Base-by-base conservation (phyloP, 1,140 invertebrate genomes). In the Luehdorfia chinensis region DNA sequence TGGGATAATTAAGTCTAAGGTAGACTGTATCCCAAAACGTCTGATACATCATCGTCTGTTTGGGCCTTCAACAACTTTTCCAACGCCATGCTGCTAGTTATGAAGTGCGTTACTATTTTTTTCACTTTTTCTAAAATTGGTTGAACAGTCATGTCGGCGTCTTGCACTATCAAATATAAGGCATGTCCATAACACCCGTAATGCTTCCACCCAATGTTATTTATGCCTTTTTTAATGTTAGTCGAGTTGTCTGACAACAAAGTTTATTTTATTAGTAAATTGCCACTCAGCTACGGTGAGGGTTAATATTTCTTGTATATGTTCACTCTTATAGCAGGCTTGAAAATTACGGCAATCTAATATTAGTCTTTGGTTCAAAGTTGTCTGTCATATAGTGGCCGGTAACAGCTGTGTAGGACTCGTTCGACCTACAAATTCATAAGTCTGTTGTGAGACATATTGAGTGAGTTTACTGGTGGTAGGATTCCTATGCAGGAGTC, bases 41-140 rank as follows among this genome's bases (percentile, higher is more conserved):
- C n/a, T n/a, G n/a, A n/a, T 1, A 43, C 12, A 11, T 44, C 6
- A n/a, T 55, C 57, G 2, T 46, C 11, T 12, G 19, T n/a, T 51
- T 60, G 52, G 1, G 33, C 30, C 21, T 55, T 49, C 33, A 51
- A 28, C 28, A 59, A 16, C 59, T 59, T 62, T 48, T 57, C 39
- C 11, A 34, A 50, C 2, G 60, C 52, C 18, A 13, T n/a, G 18
- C 5, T 53, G 47, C 58, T 73, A 39, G 44, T 61, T 55, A 54
- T 60, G 47, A 71, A 68, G 50, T 57, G 44, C 7, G 32, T 9
- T 1, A 63, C 64, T 13, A 69, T 62, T 21, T 8, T 48, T 55
- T 63, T 76, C 3, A 68, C 45, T 59, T 73, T 73, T 3, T 50
- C 52, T 21, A 70, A 9, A 2, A 9, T n/a, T 27, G 4, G 8